These are phyloP conservation scores for Seriola aureovittata DNA, from an alignment of 2,113 vertebrate genomes.

Conservation along the genomic window DNA sequence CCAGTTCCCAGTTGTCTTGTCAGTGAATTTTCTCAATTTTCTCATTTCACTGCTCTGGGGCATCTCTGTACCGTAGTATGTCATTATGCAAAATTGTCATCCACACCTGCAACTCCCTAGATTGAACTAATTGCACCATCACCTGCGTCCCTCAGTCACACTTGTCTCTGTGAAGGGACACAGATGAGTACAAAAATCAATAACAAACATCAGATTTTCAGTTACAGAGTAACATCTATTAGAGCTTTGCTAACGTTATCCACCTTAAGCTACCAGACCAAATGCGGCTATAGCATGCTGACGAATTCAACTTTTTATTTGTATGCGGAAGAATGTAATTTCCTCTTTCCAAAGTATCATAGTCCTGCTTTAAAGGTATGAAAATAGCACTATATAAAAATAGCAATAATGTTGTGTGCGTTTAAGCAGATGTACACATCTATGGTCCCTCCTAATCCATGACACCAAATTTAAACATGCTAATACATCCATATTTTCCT, in stretches of 20 bases:
- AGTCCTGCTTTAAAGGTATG: neutral
- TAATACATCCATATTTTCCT: neutral
- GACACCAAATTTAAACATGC: neutral
- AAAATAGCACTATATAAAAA: neutral
- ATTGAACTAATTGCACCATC: slow-evolving; percentile 52
- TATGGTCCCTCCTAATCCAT: neutral
- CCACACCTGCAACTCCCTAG: slow-evolving; percentile 39
- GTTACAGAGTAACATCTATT: neutral
- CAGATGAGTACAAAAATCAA: slow-evolving; percentile 1
- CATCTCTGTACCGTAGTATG: neutral
- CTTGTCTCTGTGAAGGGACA: slow-evolving; percentile 12
- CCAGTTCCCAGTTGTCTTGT: slow-evolving; percentile 33
- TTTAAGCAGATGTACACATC: neutral
- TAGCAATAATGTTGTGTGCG: neutral
- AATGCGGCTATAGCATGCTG: neutral
- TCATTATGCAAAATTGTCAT: slow-evolving; percentile 55
- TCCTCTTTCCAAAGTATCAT: neutral
- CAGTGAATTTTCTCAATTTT: slow-evolving; percentile 38
- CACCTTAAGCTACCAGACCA: neutral
- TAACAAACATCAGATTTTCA: slow-evolving; percentile 9
- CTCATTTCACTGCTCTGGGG: slow-evolving; percentile 23
- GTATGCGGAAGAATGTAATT: neutral
- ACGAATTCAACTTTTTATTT: neutral
- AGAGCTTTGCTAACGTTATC: neutral
- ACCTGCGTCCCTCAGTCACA: slow-evolving; percentile 19